Evolutionary conservation across 2,888 invertebrate species (phyloP).

Genomic region (Leptura quadrifasciata): DNA sequence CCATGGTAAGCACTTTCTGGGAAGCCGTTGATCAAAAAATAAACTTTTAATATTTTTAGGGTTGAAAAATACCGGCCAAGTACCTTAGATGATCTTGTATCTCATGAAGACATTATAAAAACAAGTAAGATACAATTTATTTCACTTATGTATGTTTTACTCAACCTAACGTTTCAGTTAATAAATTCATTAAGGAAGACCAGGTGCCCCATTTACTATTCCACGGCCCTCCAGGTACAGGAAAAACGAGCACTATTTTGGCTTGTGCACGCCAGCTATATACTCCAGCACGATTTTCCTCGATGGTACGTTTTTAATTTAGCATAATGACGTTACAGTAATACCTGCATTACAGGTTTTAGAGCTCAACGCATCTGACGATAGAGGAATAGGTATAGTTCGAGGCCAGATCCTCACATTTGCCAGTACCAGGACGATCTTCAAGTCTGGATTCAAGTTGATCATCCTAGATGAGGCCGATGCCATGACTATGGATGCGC

Average conservation of each 20-base stretch:
- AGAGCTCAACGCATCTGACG: constrained; percentile 98
- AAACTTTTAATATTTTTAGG: constrained; percentile 76
- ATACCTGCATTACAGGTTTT: constrained; percentile 78
- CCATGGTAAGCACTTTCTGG: constrained; percentile 76
- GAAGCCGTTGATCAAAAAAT: constrained; percentile 31
- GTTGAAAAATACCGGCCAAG: constrained; percentile 99
- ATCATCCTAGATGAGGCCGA: constrained; percentile 99
- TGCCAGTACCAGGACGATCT: constrained; percentile 96
- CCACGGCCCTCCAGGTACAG: constrained; percentile 99
- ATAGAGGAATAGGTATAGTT: constrained; percentile 96
- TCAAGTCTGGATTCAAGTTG: constrained; percentile 94
- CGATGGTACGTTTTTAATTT: constrained; percentile 83
- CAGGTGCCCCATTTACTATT: constrained; percentile 96
- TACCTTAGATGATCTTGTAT: constrained; percentile 93
- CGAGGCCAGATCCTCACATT: constrained; percentile 95
- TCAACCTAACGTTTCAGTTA: constrained; percentile 76
- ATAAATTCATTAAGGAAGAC: constrained; percentile 91
- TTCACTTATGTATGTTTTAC: neutral
- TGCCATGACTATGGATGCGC: constrained; percentile 99
- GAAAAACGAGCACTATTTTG: constrained; percentile 97
- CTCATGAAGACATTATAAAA: constrained; percentile 96
- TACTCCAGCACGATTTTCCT: constrained; percentile 90
- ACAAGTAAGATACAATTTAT: constrained; percentile 83
- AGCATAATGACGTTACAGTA: neutral
- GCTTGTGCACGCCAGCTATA: constrained; percentile 96